Base-by-base conservation (phyloP, 2,888 invertebrate species). In the Cryptocheilus praepositus region DNA sequence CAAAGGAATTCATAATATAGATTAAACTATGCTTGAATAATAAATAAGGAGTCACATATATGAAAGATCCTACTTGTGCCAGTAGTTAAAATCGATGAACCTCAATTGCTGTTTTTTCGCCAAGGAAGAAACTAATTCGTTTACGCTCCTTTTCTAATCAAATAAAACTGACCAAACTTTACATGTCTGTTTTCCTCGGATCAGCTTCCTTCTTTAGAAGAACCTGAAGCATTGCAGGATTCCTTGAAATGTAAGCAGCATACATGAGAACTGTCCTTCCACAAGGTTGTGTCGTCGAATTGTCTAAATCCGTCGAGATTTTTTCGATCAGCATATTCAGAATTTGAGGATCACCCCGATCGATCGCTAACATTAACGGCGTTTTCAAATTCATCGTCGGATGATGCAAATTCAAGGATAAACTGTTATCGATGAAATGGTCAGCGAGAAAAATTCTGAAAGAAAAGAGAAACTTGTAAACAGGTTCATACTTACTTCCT, bases 211-310 rank as follows among this genome's bases (percentile, higher is more conserved):
- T 78, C 36, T 72, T 76, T 4, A 81, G 52, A 5, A 83, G 64
- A 5, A 74, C 44, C 21, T 68, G 64, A 22, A 83, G 56, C 8
- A 83, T 57, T 22, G 81, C 76, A 0, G 76, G 61, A 16, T 76
- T 70, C 22, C 64, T 69, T 11, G 77, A 64, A 53, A 49, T 64
- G 45, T 52, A 77, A 0, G 81, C 67, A 4, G 83, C 83, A 28
- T 81, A 76, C 83, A 82, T 83, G 0, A 82, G 61, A 5, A 72
- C 76, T 0, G 81, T 83, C 62, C 70, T 80, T 18, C 74, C 70
- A 4, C 67, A 79, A 1, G 75, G 75, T 45, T 83, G 80, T 0
- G 79, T 77, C 16, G 64, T 4, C 0, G 76, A 71, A 0, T 71
- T 68, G 21, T 81, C 67, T 36, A 83, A 36, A 19, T 61, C n/a